Percentiles rank a stretch among this genome's conserved stretches.
Conservation (phyloP, 2,797 vertebrate species). For the Pelochelys cantorii region DNA sequence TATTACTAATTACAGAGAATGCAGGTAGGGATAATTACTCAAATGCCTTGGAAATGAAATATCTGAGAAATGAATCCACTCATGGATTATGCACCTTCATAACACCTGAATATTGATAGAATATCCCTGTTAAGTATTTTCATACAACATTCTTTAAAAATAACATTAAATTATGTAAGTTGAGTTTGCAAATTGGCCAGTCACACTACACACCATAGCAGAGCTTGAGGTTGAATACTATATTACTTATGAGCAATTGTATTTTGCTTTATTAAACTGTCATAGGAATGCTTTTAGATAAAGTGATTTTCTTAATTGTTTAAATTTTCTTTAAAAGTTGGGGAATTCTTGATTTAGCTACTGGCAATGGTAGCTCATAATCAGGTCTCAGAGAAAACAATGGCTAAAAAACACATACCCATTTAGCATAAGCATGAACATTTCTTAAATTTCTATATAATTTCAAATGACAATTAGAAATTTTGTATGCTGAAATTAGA, state of each 20-base stretch:
- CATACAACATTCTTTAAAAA: neutral
- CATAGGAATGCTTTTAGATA: neutral
- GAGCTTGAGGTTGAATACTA: rapidly evolving
- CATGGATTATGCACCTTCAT: neutral
- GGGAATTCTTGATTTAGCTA: neutral
- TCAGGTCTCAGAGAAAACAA: neutral
- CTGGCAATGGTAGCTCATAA: neutral
- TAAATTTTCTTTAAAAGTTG: neutral
- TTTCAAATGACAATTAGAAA: neutral
- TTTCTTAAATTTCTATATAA: neutral
- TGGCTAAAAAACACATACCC: neutral
- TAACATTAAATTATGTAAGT: neutral
- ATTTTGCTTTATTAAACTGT: neutral
- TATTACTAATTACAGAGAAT: rapidly evolving
- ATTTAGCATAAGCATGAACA: neutral
- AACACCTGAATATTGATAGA: neutral
- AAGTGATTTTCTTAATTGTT: neutral
- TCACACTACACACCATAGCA: neutral
- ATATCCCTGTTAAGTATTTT: neutral
- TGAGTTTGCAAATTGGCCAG: neutral
- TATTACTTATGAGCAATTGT: neutral
- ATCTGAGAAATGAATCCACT: neutral
- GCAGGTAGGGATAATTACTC: neutral
- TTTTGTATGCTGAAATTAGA: neutral
- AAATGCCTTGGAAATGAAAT: neutral